phyloP scores from a whole-genome alignment of 1,140 invertebrate species.

The Cotesia chilonis region DNA sequence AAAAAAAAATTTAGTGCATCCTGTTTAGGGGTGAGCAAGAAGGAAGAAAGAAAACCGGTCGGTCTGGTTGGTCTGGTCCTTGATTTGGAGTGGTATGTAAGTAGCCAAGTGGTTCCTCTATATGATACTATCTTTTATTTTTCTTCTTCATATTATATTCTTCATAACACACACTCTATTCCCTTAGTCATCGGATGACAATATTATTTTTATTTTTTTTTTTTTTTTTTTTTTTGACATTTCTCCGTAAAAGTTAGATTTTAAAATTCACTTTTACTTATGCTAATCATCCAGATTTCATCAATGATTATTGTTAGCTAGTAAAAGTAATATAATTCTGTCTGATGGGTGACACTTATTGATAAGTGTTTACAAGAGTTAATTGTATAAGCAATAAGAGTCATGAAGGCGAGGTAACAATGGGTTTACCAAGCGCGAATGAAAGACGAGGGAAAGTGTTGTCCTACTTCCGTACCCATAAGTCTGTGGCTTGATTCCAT shows the following conservation, averaged over 20 bases:
- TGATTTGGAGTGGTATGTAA: constrained; percentile 57
- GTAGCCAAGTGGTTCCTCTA: constrained; percentile 44
- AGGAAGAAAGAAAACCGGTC: constrained; percentile 56
- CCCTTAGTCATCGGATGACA: constrained; percentile 19
- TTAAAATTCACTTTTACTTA: not conserved
- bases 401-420: constrained; percentile 37
- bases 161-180: constrained; percentile 31
- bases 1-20: constrained; percentile 23
- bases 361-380: not conserved
- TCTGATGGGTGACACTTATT: not conserved
- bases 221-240: not conserved
- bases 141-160: constrained; percentile 39
- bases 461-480: constrained; percentile 49
- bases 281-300: no score
- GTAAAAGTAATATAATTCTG: not conserved
- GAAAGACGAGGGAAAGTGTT: constrained; percentile 52
- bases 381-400: not conserved
- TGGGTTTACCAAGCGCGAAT: constrained; percentile 39
- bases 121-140: constrained; percentile 32
- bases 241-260: not conserved
- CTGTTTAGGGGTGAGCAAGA: constrained; percentile 45
- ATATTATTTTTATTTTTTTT: constrained; percentile 9
- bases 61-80: constrained; percentile 63
- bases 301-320: no score
- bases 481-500: no score